Base-by-base conservation (phyloP, 1,140 invertebrate genomes). In the Phthorimaea operculella region DNA sequence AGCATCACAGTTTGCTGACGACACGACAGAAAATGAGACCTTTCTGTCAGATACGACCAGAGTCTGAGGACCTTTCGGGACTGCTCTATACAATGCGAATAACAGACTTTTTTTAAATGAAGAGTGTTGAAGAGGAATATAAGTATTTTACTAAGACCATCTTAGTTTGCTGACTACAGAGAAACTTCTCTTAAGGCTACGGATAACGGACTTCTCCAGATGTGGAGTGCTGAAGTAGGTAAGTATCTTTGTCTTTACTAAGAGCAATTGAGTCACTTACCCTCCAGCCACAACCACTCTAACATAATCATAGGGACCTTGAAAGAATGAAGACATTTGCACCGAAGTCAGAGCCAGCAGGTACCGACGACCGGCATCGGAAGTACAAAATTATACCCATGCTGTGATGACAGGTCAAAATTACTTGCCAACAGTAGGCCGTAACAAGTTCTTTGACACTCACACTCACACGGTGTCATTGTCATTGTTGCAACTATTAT, bases 151-250 rank as follows among this genome's bases (percentile, higher is more conserved):
- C 2, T 6, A 86, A 36, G 93, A 95, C 82, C 83, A 89, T 0
- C 89, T 90, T 1, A 90, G 90, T 28, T 85, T 93, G 51, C 87
- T 90, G 33, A n/a, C n/a, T 96, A 93, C 72, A n/a, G n/a, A n/a
- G n/a, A n/a, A n/a, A n/a, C n/a, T n/a, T n/a, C n/a, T n/a, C n/a
- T n/a, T n/a, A n/a, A 89, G 89, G 62, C 86, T 96, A 28, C 88
- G 89, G 66, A 91, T 95, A 53, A 90, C 90, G 1, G 93, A 95
- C 74, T 94, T 95, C 67, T 86, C 88, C n/a, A 87, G 89, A 70
- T 96, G 94, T 70, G 93, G 93, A 6, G 93, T 95, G 3, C 86
- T 94, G 15, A 94, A 93, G 79, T n/a, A n/a, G n/a, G n/a, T n/a
- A n/a, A n/a, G n/a, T n/a, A n/a, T n/a, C n/a, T n/a, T n/a, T n/a